Evolutionary conservation across 2,888 invertebrate species (phyloP).

Genomic region (Tortrix viridana): DNA sequence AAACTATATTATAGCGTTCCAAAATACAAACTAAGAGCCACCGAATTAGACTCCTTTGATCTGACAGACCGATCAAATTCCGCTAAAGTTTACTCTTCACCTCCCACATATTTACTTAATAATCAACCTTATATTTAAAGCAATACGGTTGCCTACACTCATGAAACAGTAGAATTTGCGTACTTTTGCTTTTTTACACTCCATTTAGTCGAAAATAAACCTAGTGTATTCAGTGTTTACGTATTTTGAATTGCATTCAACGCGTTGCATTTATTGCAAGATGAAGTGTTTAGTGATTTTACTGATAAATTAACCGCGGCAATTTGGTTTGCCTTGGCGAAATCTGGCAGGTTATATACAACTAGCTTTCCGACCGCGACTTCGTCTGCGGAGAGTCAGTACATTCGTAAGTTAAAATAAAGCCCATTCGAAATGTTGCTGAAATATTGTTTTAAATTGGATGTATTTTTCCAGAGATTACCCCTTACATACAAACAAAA

Average conservation of each 20-base stretch:
- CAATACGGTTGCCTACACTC: not conserved
- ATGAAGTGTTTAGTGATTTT: not conserved
- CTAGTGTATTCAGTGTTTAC: not conserved
- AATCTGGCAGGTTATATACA: no score
- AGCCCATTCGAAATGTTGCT: no score
- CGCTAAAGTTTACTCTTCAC: not conserved
- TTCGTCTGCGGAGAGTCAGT: no score
- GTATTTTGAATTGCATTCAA: not conserved
- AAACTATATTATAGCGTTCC: slow-evolving; percentile 21
- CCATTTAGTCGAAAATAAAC: not conserved
- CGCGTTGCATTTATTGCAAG: not conserved
- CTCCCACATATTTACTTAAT: not conserved
- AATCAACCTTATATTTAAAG: not conserved
- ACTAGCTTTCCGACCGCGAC: no score
- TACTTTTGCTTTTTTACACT: not conserved
- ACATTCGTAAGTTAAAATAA: no score
- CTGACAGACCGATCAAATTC: slow-evolving; percentile 25
- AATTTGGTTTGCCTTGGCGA: no score
- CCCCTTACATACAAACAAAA: no score
- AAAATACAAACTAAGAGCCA: slow-evolving; percentile 8
- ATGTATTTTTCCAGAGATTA: no score
- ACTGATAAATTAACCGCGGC: no score
- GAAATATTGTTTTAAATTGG: no score
- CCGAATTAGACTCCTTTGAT: slow-evolving; percentile 32
- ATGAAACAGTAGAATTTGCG: not conserved